Base-by-base conservation (phyloP, 1,140 invertebrate species). In the Pseudomyrmex concolor region DNA sequence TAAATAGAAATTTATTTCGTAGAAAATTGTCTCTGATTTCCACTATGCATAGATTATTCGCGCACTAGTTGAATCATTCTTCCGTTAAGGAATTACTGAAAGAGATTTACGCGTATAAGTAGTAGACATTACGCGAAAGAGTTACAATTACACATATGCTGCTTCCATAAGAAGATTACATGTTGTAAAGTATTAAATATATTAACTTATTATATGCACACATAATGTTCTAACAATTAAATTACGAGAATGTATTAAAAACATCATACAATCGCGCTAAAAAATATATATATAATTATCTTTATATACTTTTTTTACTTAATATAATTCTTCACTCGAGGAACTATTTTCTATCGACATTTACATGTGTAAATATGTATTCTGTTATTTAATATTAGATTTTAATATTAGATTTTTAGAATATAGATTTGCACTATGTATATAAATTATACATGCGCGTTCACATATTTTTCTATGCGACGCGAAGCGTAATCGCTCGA, bases 1-100 rank as follows among this genome's bases (percentile, higher is more conserved):
- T 51, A 48, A 34, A n/a, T 12, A 34, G 19, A 34, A 60, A 80
- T 71, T 70, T 80, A 80, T 80, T n/a, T 48, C 8, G 15, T 71
- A 70, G 51, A 80, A 59, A 71, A 71, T 71, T 9, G 12, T 59
- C 17, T 2, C n/a, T 13, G 64, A 59, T 78, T 34, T 71, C n/a
- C 12, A 8, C 15, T 34, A 3, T 54, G 43, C 50, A 19, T 17
- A 13, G 13, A 70, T 70, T 68, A 19, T 1, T 50, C 17, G 15
- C 10, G 7, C 43, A 5, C 71, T 70, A 80, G 12, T 80, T 80
- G 17, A 54, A 15, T 59, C n/a, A 22, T 2, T 50, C 15, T 48
- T 7, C 9, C 25, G 17, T 60, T 43, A 70, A 59, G 43, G 71
- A 80, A 60, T 80, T 25, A 71, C 17, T 43, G 19, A 70, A 5